Evolutionary conservation across 2,113 vertebrate species (phyloP).

Genomic region (Microcebus lehilahytsara): DNA sequence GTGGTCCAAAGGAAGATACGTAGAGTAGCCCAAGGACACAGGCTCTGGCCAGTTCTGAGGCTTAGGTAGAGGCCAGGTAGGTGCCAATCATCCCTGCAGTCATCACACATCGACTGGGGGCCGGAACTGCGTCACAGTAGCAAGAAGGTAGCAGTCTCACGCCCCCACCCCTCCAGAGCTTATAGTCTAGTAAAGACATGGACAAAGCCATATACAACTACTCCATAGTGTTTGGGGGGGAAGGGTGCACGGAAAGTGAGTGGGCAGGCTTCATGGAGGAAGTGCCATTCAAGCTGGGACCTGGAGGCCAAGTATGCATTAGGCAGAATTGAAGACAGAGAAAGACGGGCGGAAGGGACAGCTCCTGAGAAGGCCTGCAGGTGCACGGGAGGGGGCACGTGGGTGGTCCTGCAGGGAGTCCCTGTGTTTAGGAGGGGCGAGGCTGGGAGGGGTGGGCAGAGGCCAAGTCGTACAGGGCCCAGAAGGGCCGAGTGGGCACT

Average conservation of each 20-base stretch:
- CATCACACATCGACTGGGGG: not conserved
- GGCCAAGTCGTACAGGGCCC: not conserved
- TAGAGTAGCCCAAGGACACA: not conserved
- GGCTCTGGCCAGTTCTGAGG: not conserved
- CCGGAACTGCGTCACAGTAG: not conserved
- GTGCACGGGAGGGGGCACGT: not conserved
- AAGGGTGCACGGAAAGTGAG: not conserved
- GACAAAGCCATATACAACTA: not conserved
- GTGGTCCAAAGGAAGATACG: not conserved
- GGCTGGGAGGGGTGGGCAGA: not conserved
- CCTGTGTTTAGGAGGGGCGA: not conserved
- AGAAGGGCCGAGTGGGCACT: not conserved
- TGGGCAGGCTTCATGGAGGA: not conserved
- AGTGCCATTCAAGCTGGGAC: not conserved
- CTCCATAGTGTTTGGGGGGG: not conserved
- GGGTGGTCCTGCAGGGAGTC: not conserved
- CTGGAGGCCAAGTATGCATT: not conserved
- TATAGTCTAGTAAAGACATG: not conserved
- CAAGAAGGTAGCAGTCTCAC: not conserved
- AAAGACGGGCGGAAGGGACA: not conserved
- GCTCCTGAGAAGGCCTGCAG: not conserved
- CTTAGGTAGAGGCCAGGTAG: not conserved
- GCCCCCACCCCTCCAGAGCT: not conserved
- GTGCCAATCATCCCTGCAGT: fast-evolving
- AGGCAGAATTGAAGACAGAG: not conserved